A percentile compares a stretch with the other conserved stretches of the same genome.
Conservation (phyloP, 2,113 vertebrate genomes). For the Carollia perspicillata region DNA sequence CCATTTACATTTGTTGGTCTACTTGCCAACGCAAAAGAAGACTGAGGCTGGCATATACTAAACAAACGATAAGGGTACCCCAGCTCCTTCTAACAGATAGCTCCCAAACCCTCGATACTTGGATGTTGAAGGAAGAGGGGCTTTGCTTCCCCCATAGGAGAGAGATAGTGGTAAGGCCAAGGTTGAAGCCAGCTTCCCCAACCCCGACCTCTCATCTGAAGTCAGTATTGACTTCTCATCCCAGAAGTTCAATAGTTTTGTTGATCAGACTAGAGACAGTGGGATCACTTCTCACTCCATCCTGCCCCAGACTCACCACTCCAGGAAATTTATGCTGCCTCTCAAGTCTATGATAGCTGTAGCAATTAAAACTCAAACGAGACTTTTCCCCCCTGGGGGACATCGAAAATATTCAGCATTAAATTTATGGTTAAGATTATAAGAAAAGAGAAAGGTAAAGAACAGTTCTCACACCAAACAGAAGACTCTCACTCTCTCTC, state of each 20-base stretch:
- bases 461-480: not conserved
- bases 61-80: not conserved
- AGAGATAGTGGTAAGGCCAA: not conserved
- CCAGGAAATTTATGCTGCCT: not conserved
- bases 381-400: not conserved
- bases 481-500: not conserved
- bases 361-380: not conserved
- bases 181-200: not conserved
- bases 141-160: not conserved
- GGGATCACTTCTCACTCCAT: not conserved
- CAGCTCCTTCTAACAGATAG: not conserved
- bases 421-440: slow-evolving; percentile 30
- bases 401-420: not conserved
- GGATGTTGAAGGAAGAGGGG: not conserved
- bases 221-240: not conserved
- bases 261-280: not conserved
- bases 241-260: not conserved
- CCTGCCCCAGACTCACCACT: not conserved
- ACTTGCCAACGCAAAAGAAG: not conserved
- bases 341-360: not conserved
- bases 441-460: slow-evolving; percentile 38
- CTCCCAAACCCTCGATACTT: not conserved
- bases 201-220: not conserved
- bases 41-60: not conserved
- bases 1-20: not conserved